Percentiles rank a stretch among this genome's conserved stretches.
These are phyloP conservation scores for Columba janthina DNA, from an alignment of 2,113 vertebrate genomes.

Conservation along the genomic window DNA sequence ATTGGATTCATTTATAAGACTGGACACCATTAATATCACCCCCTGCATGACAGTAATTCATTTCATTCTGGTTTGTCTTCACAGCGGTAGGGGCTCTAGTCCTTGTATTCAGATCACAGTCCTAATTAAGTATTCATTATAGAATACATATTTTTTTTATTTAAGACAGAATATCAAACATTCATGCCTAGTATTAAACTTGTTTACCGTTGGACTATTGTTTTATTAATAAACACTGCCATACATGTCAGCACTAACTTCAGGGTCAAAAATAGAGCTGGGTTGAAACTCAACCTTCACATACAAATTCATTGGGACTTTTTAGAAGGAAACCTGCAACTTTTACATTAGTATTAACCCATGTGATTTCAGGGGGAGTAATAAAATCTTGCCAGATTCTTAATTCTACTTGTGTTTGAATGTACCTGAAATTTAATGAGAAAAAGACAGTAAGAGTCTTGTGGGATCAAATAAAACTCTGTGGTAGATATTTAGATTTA, in stretches of 20 bases:
- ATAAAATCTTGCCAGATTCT: background rate
- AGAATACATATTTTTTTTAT: constrained; percentile 76
- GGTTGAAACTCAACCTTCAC: background rate
- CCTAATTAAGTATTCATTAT: constrained; percentile 81
- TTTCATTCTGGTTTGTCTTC: constrained; percentile 78
- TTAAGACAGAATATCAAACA: constrained; percentile 73
- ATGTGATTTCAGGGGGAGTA: background rate
- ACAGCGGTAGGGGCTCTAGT: constrained; percentile 64
- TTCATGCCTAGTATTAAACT: constrained; percentile 62
- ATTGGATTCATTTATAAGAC: constrained; percentile 84
- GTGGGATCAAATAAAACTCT: background rate
- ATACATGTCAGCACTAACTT: background rate
- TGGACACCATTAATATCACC: constrained; percentile 82
- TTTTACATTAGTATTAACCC: background rate
- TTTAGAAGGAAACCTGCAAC: background rate
- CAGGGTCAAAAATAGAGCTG: background rate
- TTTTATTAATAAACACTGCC: constrained; percentile 45
- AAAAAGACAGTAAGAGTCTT: background rate
- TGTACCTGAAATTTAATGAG: background rate
- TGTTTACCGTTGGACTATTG: constrained; percentile 69
- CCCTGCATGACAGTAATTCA: constrained; percentile 77
- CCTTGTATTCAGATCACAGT: constrained; percentile 69
- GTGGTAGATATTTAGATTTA: background rate
- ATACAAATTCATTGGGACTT: background rate
- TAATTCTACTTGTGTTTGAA: background rate